Conservation (phyloP, 2,888 invertebrate species). For the Eubasilissa splendida region DNA sequence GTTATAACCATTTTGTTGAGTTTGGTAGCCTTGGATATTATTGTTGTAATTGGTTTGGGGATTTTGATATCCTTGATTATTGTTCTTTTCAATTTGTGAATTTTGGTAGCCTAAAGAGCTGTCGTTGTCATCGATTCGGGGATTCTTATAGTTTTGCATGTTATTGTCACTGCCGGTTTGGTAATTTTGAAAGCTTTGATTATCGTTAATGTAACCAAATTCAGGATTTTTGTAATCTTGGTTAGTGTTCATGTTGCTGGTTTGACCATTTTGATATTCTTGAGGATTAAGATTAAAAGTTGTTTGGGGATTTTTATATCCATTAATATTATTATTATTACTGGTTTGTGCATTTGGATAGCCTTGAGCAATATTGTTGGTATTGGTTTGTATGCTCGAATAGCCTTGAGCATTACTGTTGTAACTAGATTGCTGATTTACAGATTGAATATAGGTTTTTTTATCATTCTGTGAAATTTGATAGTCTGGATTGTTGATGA, state of each 20-base stretch:
- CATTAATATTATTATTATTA: not conserved
- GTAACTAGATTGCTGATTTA: not conserved
- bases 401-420: conserved; percentile 8
- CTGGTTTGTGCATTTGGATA: not conserved
- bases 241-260: not conserved
- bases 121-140: not conserved
- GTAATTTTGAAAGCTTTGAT: not conserved
- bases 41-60: conserved; percentile 2
- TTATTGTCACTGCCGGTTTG: not conserved
- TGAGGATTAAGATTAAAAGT: not conserved
- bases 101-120: conserved; percentile 7
- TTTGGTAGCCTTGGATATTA: not conserved
- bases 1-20: no score
- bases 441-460: not conserved
- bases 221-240: conserved; percentile 12
- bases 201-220: not conserved
- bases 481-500: not conserved
- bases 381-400: not conserved
- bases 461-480: not conserved
- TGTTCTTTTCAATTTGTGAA: not conserved
- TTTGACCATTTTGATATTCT: not conserved
- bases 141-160: not conserved
- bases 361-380: not conserved
- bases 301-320: not conserved
- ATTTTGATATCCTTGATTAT: conserved; percentile 5